Conservation (phyloP, 2,888 invertebrate genomes). For the Cyclophora punctaria region DNA sequence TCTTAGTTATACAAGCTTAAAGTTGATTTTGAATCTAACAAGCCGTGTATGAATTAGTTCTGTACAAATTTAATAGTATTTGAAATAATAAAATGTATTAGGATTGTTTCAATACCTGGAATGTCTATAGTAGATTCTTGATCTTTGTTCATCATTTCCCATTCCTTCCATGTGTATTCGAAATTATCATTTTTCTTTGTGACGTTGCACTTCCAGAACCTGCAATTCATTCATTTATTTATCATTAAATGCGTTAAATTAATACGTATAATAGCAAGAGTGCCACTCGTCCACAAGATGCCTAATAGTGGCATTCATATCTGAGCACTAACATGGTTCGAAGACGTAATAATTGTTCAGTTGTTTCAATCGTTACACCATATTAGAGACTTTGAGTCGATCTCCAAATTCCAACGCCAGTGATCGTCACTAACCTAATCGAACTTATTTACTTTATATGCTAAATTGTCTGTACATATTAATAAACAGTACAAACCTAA, state of each 20-base stretch:
- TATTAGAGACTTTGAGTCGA: no score
- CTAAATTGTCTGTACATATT: no score
- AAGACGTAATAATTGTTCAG: no score
- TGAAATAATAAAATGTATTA: constrained; percentile 16
- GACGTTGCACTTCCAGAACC: constrained; percentile 90
- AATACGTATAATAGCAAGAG: no score
- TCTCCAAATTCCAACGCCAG: no score
- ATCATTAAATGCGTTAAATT: no score
- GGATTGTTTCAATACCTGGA: constrained; percentile 70
- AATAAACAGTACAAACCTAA: constrained; percentile 60
- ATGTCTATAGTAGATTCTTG: constrained; percentile 81
- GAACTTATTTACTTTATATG: no score
- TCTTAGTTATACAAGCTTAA: background rate
- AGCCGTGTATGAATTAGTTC: background rate
- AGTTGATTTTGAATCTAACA: background rate
- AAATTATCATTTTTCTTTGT: constrained; percentile 67
- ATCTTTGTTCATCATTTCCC: constrained; percentile 89
- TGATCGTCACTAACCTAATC: no score
- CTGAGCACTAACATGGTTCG: no score
- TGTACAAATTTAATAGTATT: constrained; percentile 61
- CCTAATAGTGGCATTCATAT: no score
- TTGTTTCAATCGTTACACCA: no score
- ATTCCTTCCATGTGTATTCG: constrained; percentile 87
- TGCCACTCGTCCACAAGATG: no score
- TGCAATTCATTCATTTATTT: constrained; percentile 25